phyloP scores from a whole-genome alignment of 2,113 vertebrate genomes.

The Brienomyrus longianalis region DNA sequence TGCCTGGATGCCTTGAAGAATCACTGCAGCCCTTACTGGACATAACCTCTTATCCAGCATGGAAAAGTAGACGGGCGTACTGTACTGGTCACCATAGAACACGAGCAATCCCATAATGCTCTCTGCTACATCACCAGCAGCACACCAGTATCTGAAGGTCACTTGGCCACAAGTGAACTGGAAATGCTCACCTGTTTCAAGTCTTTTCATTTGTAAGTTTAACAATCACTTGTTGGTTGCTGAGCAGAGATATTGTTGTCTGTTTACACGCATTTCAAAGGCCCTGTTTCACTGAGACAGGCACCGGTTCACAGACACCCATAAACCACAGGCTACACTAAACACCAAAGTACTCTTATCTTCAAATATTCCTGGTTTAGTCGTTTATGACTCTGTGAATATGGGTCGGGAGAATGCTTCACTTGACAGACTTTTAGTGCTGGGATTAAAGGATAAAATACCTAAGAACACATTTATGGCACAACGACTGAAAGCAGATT shows the following conservation, averaged over 20 bases:
- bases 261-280: neutral
- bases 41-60: neutral
- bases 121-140: neutral
- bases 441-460: neutral
- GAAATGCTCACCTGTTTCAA: neutral
- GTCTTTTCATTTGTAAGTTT: neutral
- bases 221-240: neutral
- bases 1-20: neutral
- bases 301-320: neutral
- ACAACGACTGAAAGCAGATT: constrained; percentile 21
- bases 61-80: neutral
- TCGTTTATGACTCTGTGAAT: neutral
- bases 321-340: constrained; percentile 29
- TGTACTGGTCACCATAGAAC: neutral
- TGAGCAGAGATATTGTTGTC: neutral
- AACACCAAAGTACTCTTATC: constrained; percentile 33
- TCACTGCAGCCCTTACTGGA: neutral
- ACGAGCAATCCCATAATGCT: neutral
- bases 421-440: neutral
- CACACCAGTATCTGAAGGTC: neutral
- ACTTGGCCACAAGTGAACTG: neutral
- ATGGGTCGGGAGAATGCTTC: neutral
- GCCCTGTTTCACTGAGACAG: neutral
- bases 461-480: neutral
- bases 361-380: constrained; percentile 1